These are phyloP conservation scores for Ellobius talpinus DNA, from an alignment of 2,113 vertebrate genomes.

Conservation along the genomic window DNA sequence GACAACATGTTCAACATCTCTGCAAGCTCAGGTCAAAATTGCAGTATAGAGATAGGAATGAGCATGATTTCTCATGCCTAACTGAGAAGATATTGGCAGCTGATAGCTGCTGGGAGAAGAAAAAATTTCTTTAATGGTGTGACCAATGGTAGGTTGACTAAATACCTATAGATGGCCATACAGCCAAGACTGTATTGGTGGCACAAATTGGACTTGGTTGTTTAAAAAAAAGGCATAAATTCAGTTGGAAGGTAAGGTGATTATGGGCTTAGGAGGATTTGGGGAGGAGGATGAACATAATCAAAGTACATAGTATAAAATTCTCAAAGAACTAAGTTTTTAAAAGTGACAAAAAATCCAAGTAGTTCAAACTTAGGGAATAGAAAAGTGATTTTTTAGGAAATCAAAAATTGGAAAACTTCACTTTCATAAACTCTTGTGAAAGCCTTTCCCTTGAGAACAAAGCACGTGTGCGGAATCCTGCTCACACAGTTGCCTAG, in stretches of 20 bases:
- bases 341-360: background rate
- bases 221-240: background rate
- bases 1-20: background rate
- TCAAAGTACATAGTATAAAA: background rate
- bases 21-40: background rate
- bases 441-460: background rate
- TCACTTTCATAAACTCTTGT: background rate
- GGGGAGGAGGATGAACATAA: background rate
- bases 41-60: no score
- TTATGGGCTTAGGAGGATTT: background rate
- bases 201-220: background rate
- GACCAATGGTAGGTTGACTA: background rate
- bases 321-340: background rate
- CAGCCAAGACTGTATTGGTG: background rate
- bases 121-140: background rate
- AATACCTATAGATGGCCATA: background rate
- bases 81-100: background rate
- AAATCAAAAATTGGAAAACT: background rate
- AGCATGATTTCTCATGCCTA: background rate
- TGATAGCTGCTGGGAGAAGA: background rate
- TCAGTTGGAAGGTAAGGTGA: background rate
- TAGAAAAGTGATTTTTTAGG: background rate
- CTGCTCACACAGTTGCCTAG: background rate
- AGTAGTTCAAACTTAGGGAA: background rate
- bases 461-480: background rate